phyloP scores from a whole-genome alignment of 2,888 invertebrate species.

The Cosmopolites sordidus region DNA sequence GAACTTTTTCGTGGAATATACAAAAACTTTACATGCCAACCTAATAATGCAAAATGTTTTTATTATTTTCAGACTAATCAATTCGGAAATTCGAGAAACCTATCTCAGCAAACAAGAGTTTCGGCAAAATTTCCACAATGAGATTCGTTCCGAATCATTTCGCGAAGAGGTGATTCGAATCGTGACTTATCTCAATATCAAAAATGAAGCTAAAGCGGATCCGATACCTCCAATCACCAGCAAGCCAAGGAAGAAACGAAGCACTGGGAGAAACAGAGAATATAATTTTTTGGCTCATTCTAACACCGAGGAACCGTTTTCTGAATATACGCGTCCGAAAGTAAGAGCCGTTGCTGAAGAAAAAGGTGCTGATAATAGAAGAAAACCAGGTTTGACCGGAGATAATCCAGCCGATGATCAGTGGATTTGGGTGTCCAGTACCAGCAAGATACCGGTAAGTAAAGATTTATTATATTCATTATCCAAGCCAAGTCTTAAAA shows the following conservation, averaged over 20 bases:
- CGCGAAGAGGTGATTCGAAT: slow-evolving; percentile 40
- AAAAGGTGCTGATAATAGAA: slow-evolving; percentile 44
- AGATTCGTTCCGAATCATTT: slow-evolving; percentile 36
- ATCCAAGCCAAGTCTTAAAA: too few relatives aligned
- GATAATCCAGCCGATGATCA: slow-evolving; percentile 70
- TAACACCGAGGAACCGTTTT: slow-evolving; percentile 50
- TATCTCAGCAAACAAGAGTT: slow-evolving; percentile 41
- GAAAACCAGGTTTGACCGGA: slow-evolving; percentile 58
- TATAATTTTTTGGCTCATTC: slow-evolving; percentile 37
- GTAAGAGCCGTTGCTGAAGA: slow-evolving; percentile 55
- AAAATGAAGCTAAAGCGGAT: slow-evolving; percentile 15
- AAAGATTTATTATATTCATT: background rate
- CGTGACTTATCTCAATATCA: slow-evolving; percentile 33
- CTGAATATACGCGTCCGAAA: slow-evolving; percentile 73
- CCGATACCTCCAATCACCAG: slow-evolving; percentile 4
- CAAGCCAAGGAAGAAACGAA: slow-evolving; percentile 19
- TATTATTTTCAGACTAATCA: slow-evolving; percentile 36
- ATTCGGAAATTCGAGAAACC: slow-evolving; percentile 43
- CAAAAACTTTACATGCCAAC: too few relatives aligned
- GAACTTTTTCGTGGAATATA: too few relatives aligned
- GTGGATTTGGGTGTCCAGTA: slow-evolving; percentile 84
- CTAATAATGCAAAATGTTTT: background rate
- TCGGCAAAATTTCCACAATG: slow-evolving; percentile 39
- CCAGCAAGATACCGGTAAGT: slow-evolving; percentile 79
- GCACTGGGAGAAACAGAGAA: slow-evolving; percentile 22